phyloP scores from a whole-genome alignment of 2,888 invertebrate species.

The Lordiphosa fenestrarum region DNA sequence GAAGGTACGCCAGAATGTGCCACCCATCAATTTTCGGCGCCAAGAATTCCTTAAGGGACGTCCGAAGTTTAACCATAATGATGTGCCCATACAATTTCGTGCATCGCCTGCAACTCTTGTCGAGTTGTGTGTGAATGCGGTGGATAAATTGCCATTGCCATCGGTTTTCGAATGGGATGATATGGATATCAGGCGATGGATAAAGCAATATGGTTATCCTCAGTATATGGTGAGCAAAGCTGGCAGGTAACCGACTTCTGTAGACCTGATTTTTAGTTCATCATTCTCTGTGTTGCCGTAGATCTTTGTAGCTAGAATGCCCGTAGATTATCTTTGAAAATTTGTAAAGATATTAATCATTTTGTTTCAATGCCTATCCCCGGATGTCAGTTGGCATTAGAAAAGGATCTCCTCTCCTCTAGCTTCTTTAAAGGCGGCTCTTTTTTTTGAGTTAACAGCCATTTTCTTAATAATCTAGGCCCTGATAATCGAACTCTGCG shows the following conservation, averaged over 20 bases:
- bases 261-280: too few species aligned
- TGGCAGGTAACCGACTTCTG: neutral
- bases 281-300: too few species aligned
- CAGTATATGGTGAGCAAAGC: slow-evolving; percentile 81
- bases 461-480: too few species aligned
- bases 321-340: too few species aligned
- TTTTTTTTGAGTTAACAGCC: too few species aligned
- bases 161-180: slow-evolving; percentile 81
- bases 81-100: slow-evolving; percentile 61
- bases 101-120: slow-evolving; percentile 80
- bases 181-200: slow-evolving; percentile 81
- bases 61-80: slow-evolving; percentile 48
- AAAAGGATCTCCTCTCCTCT: too few species aligned
- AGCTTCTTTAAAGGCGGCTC: too few species aligned
- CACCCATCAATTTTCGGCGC: slow-evolving; percentile 35
- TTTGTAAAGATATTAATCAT: too few species aligned
- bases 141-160: slow-evolving; percentile 80
- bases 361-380: too few species aligned
- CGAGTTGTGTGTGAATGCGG: slow-evolving; percentile 69
- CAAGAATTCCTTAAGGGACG: slow-evolving; percentile 11
- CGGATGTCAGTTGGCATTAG: too few species aligned
- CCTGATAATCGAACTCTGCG: too few species aligned
- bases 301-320: too few species aligned
- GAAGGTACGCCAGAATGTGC: neutral
- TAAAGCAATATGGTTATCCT: slow-evolving; percentile 80